These are phyloP conservation scores for Cantharis rufa DNA, from an alignment of 2,888 invertebrate species.

Conservation along the genomic window DNA sequence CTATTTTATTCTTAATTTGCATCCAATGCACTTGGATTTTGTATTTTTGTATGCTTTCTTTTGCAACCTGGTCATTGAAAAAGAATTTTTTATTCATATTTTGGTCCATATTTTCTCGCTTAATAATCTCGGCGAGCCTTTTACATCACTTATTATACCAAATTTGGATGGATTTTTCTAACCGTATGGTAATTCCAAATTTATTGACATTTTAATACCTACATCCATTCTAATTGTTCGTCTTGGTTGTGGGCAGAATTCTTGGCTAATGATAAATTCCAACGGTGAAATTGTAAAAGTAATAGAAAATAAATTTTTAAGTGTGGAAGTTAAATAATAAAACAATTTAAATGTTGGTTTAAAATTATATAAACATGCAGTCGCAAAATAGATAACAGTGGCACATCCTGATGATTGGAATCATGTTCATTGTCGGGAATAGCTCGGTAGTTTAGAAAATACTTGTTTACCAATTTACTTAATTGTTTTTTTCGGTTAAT, in stretches of 20 bases:
- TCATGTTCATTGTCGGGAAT: no score
- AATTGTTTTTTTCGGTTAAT: background rate
- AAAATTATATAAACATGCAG: background rate
- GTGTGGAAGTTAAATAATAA: background rate
- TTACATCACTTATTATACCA: background rate
- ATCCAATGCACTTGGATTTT: background rate
- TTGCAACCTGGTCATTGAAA: background rate
- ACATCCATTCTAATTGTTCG: background rate
- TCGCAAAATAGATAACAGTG: background rate
- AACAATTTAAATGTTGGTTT: background rate
- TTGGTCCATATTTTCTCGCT: background rate
- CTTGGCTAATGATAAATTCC: background rate
- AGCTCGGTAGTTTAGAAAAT: no score
- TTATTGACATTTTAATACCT: background rate
- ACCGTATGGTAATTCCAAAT: background rate
- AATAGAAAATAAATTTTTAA: background rate
- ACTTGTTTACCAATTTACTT: no score
- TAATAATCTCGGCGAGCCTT: background rate
- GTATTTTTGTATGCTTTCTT: background rate
- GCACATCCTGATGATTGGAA: background rate
- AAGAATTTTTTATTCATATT: background rate
- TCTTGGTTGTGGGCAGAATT: background rate
- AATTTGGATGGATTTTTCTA: background rate
- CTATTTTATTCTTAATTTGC: constrained; percentile 1
- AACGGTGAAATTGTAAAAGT: background rate